Base-by-base conservation (phyloP, 2,797 vertebrate genomes). In the Masticophis lateralis region DNA sequence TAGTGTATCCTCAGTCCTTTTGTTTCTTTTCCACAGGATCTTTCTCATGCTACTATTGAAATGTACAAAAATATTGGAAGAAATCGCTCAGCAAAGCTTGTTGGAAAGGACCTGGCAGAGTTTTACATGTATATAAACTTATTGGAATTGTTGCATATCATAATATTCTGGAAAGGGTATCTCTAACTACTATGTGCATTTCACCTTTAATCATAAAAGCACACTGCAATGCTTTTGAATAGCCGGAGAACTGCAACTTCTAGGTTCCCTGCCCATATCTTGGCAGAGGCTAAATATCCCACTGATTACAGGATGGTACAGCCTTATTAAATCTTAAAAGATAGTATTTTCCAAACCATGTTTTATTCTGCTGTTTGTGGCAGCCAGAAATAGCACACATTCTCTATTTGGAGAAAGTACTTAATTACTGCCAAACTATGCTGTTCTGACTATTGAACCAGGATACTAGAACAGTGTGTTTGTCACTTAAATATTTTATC, bases 101-200 rank as follows among this genome's bases (percentile, higher is more conserved):
- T 99, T 95, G 99, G 99, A 90, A 99, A 99, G 96, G 99, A 99
- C 94, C 97, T 99, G 96, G 99, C 99, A 27, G 99, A 99, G 94
- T 99, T 99, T 97, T 99, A 99, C 98, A 99, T 99, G 99, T 99
- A 98, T 98, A 53, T 95, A 86, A 90, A 86, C 86, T 8, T 92
- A 97, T 93, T 66, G 8, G 37, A 91, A 55, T 51, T 13, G 51
- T 56, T 61, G 5, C 51, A 86, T 43, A 91, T 89, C 0, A 0
- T 2, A 86, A 1, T 90, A 66, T 61, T 94, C 94, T 86, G 90
- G 56, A 25, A 93, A 2, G 25, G 86, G 3, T 91, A 95, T 61
- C 9, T 0, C 22, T 69, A 51, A 86, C 74, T 83, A 83, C 74
- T 83, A 83, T 25, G 37, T 83, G 74, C 22, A 37, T 59, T 56